phyloP scores from a whole-genome alignment of 2,888 invertebrate species.

The Rhorus exstirpatorius region DNA sequence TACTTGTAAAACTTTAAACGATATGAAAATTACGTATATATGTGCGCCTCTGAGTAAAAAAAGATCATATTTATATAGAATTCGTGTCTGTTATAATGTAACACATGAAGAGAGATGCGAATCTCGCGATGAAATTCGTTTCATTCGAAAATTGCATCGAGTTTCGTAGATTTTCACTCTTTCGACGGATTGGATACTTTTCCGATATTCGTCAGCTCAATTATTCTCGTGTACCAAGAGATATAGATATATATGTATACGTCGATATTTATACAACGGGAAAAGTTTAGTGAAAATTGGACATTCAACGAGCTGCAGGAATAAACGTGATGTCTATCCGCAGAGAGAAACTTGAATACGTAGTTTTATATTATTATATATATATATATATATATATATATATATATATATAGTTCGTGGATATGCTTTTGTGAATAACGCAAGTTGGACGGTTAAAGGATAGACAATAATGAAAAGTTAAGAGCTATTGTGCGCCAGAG shows the following conservation, averaged over 20 bases:
- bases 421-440: conserved; percentile 33
- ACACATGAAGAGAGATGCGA: not conserved
- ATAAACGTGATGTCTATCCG: conserved; percentile 22
- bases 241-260: not conserved
- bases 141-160: conserved; percentile 56
- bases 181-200: conserved; percentile 62
- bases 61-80: too few relatives aligned
- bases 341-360: conserved; percentile 9
- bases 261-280: conserved; percentile 11
- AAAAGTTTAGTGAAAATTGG: conserved; percentile 1
- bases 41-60: too few relatives aligned
- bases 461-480: conserved; percentile 33
- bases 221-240: conserved; percentile 41
- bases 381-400: not conserved
- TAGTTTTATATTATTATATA: not conserved
- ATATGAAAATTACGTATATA: not conserved
- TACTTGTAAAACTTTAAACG: not conserved
- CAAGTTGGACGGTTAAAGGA: conserved; percentile 33
- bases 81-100: too few relatives aligned
- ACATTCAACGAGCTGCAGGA: conserved; percentile 23
- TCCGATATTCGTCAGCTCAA: conserved; percentile 65
- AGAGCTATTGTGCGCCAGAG: conserved; percentile 31
- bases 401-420: not conserved
- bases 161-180: conserved; percentile 53
- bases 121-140: conserved; percentile 64